Conservation (phyloP, 2,888 invertebrate genomes). For the Nineta flava region DNA sequence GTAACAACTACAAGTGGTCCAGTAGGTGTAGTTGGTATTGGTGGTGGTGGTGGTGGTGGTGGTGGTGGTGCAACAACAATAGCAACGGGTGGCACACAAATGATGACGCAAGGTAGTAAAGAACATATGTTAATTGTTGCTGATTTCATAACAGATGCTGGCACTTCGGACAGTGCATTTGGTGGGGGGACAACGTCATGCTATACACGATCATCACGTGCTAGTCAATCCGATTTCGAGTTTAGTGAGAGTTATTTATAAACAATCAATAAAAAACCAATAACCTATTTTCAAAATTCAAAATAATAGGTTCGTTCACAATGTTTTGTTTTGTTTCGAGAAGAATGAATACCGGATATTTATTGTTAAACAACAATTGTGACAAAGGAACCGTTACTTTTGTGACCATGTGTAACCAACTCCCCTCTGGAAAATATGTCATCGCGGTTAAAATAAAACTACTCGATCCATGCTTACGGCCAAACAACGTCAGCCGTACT, state of each 20-base stretch:
- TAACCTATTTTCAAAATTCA: not conserved
- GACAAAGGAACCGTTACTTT: too few species aligned
- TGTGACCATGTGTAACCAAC: too few species aligned
- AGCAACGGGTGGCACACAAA: conserved; percentile 28
- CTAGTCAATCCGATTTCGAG: conserved; percentile 75
- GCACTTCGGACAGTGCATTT: conserved; percentile 61
- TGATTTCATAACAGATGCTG: conserved; percentile 59
- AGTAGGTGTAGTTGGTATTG: conserved; percentile 22
- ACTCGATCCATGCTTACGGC: too few species aligned
- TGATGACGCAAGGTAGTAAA: conserved; percentile 54
- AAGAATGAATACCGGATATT: not conserved
- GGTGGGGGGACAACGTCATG: conserved; percentile 48
- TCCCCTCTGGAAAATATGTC: too few species aligned
- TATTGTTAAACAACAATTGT: not conserved
- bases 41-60: conserved; percentile 15
- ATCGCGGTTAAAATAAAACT: too few species aligned
- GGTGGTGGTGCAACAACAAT: conserved; percentile 16
- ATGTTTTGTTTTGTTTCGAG: not conserved
- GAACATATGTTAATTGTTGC: conserved; percentile 49
- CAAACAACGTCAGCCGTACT: too few species aligned
- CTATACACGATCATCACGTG: conserved; percentile 66
- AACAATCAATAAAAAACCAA: conserved; percentile 16
- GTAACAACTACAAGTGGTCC: conserved; percentile 15
- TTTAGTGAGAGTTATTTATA: conserved; percentile 79
- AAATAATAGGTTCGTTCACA: not conserved